Conservation (phyloP, 2,888 invertebrate species). For the Ectropis crepuscularia region DNA sequence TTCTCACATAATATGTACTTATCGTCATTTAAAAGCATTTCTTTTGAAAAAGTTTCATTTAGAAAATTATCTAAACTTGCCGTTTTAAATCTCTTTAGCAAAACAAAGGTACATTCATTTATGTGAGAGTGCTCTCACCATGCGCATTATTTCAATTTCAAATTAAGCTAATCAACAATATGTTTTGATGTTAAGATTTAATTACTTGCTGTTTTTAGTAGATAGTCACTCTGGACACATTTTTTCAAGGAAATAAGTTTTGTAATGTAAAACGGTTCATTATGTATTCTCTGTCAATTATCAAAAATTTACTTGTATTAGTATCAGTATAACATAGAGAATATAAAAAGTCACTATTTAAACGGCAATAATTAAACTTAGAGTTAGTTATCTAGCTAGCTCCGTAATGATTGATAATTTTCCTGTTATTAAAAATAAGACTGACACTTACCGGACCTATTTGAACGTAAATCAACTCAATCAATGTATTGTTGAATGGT, state of each 20-base stretch:
- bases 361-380: neutral
- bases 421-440: conserved; percentile 4
- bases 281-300: too few species aligned
- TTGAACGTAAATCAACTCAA: conserved; percentile 16
- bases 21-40: conserved; percentile 47
- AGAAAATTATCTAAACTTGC: conserved; percentile 45
- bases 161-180: conserved; percentile 33
- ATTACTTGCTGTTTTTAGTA: neutral
- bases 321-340: too few species aligned
- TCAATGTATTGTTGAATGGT: conserved; percentile 15
- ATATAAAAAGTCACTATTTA: too few species aligned
- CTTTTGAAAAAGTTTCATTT: conserved; percentile 52
- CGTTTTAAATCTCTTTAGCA: conserved; percentile 49
- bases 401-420: conserved; percentile 4
- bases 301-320: too few species aligned
- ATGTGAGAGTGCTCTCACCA: conserved; percentile 54
- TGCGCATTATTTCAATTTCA: conserved; percentile 36
- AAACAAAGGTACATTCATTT: conserved; percentile 58
- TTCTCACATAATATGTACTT: conserved; percentile 44
- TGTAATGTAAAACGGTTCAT: too few species aligned
- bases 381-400: neutral
- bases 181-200: conserved; percentile 27
- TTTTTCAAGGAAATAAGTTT: too few species aligned
- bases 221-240: too few species aligned
- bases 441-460: conserved; percentile 18